Percentiles rank a stretch among this genome's conserved stretches.
phyloP scores from a whole-genome alignment of 2,113 vertebrate genomes.

The Hyla sarda region DNA sequence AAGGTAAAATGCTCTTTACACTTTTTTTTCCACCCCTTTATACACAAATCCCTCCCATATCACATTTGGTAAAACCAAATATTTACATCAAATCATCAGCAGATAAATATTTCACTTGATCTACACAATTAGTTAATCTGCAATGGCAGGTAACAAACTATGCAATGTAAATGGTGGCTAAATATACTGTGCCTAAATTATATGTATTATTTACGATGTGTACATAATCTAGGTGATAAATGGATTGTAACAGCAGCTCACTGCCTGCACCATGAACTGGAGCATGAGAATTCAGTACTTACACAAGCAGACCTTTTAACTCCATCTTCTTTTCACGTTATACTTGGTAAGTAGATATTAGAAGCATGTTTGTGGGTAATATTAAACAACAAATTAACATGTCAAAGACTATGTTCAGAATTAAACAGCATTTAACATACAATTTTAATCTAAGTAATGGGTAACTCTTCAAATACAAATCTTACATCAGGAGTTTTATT shows the following conservation, averaged over 20 bases:
- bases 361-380: background rate
- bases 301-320: conserved; percentile 36
- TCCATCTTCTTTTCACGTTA: conserved; percentile 67
- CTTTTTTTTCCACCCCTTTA: too few species aligned
- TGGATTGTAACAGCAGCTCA: conserved; percentile 74
- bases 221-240: conserved; percentile 62
- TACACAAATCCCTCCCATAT: background rate
- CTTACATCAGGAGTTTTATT: too few species aligned
- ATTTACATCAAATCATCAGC: background rate
- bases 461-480: too few species aligned
- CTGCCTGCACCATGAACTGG: conserved; percentile 65
- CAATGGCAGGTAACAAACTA: too few species aligned
- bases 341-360: conserved; percentile 68
- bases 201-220: background rate
- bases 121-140: too few species aligned
- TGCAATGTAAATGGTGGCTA: background rate
- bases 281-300: conserved; percentile 55
- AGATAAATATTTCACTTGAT: background rate
- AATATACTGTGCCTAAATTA: background rate
- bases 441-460: too few species aligned
- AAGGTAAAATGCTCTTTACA: too few species aligned
- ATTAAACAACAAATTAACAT: too few species aligned
- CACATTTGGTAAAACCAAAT: background rate
- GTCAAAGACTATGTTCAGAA: too few species aligned
- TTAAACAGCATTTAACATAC: too few species aligned